A percentile compares a stretch with the other conserved stretches of the same genome.
Conservation (phyloP, 2,797 vertebrate genomes). For the Enoplosus armatus region DNA sequence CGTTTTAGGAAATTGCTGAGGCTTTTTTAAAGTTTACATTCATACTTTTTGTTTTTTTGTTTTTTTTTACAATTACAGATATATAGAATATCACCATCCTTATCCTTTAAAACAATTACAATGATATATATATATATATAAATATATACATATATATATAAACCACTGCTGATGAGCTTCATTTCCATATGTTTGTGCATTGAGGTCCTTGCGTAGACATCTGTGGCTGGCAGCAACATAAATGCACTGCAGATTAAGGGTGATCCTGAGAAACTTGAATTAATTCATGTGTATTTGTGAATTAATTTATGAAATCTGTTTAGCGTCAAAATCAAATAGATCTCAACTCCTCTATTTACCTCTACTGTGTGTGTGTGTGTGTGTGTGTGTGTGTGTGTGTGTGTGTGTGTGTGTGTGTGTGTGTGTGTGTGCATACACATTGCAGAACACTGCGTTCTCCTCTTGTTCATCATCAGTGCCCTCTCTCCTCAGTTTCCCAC, state of each 20-base stretch:
- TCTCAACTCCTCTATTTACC: constrained; percentile 46
- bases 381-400: constrained; percentile 4
- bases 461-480: constrained; percentile 61
- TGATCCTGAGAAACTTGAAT: constrained; percentile 26
- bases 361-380: neutral
- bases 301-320: constrained; percentile 55
- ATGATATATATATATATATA: no score
- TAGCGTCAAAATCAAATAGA: constrained; percentile 51
- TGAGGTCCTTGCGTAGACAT: constrained; percentile 11
- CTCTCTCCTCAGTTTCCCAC: constrained; percentile 68
- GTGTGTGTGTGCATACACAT: neutral
- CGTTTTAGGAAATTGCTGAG: neutral
- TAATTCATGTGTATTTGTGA: constrained; percentile 37
- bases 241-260: constrained; percentile 21
- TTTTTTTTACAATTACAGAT: neutral
- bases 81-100: neutral
- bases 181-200: constrained; percentile 17
- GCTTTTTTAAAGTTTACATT: neutral
- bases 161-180: constrained; percentile 22
- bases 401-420: constrained; percentile 4
- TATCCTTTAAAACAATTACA: neutral
- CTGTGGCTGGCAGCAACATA: constrained; percentile 34
- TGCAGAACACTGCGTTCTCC: neutral
- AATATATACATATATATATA: no score
- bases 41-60: neutral